Evolutionary conservation across 2,797 vertebrate genomes (phyloP).

Genomic region (Lutjanus campechanus): DNA sequence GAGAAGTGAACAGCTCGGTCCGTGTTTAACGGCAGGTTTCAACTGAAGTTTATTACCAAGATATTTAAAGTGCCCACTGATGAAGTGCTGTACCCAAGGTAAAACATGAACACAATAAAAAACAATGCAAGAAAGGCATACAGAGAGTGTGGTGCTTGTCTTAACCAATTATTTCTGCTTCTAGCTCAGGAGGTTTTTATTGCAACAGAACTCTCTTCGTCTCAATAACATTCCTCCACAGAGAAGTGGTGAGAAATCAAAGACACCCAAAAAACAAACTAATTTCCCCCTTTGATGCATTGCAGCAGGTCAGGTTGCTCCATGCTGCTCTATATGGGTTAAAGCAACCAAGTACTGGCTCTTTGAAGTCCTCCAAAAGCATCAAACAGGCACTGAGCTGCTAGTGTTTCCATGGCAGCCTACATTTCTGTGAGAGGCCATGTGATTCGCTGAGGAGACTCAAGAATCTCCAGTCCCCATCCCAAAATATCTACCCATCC

Average conservation of each 20-base stretch:
- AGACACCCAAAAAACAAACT: conserved; percentile 66
- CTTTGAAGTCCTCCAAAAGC: conserved; percentile 75
- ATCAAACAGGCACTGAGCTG: conserved; percentile 51
- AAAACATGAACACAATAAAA: conserved; percentile 5
- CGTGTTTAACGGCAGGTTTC: conserved; percentile 9
- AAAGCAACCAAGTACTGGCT: conserved; percentile 49
- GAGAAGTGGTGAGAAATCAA: conserved; percentile 42
- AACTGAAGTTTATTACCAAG: conserved; percentile 24
- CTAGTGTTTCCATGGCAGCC: conserved; percentile 70
- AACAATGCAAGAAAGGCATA: neutral
- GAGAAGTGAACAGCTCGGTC: conserved; percentile 13
- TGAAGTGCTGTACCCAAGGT: conserved; percentile 10
- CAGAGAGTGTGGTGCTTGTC: neutral
- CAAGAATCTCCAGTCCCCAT: conserved; percentile 23
- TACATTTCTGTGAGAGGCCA: conserved; percentile 35
- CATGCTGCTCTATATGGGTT: conserved; percentile 61
- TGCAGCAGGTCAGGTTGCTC: conserved; percentile 61
- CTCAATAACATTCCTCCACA: conserved; percentile 14
- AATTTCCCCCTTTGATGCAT: conserved; percentile 59
- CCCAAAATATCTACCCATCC: conserved; percentile 22
- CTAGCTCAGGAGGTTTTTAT: conserved; percentile 30
- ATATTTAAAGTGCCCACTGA: conserved; percentile 18
- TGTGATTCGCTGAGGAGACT: conserved; percentile 29
- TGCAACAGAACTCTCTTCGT: neutral
- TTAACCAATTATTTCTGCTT: conserved; percentile 49